These are phyloP conservation scores for Prionace glauca DNA, from an alignment of 2,797 vertebrate genomes.

Conservation along the genomic window DNA sequence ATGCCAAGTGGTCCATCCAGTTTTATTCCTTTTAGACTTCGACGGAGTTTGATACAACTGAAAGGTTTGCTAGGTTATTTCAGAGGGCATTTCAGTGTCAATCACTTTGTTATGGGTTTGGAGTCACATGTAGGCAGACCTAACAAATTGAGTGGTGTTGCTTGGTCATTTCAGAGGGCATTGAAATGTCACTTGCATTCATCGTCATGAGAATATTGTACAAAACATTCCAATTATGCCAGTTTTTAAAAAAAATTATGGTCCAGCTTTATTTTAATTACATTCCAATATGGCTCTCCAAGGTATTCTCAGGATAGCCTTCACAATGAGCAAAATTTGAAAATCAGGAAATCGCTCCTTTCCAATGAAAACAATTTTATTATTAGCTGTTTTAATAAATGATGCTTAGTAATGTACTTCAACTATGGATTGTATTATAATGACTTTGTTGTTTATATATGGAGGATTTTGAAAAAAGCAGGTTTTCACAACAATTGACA, in stretches of 20 bases:
- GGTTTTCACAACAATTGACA: too few species aligned
- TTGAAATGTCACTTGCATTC: background rate
- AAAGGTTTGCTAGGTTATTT: too few species aligned
- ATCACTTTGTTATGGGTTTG: too few species aligned
- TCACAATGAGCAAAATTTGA: background rate
- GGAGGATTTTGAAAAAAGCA: background rate
- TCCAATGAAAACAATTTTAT: background rate
- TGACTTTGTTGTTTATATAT: background rate
- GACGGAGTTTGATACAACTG: too few species aligned
- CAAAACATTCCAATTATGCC: background rate
- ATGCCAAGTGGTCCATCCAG: too few species aligned
- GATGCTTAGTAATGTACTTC: background rate
- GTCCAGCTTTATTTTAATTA: background rate
- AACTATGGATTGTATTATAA: background rate
- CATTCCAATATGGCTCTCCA: background rate
- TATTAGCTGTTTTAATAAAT: background rate
- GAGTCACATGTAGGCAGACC: too few species aligned
- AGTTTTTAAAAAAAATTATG: background rate
- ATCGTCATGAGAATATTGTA: background rate
- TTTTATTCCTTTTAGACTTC: too few species aligned
- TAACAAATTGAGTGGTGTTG: too few species aligned
- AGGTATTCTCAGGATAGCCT: background rate
- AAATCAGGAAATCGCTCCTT: background rate
- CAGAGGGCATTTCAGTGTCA: too few species aligned
- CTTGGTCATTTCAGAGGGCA: too few species aligned